Percentiles rank a stretch among this genome's conserved stretches.
phyloP scores from a whole-genome alignment of 2,797 vertebrate genomes.

The Dallia pectoralis region DNA sequence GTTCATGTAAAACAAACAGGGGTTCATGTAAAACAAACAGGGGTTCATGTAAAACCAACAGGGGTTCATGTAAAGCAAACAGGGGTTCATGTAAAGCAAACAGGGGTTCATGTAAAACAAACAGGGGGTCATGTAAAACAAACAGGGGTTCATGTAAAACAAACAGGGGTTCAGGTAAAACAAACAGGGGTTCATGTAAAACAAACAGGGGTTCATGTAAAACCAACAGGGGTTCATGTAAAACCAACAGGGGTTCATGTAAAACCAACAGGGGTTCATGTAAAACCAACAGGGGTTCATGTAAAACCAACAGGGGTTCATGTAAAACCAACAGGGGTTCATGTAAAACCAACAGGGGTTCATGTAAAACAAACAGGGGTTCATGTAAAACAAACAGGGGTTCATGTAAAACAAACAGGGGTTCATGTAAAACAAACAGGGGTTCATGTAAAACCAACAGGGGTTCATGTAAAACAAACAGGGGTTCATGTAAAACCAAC shows the following conservation, averaged over 20 bases:
- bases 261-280: slow-evolving; percentile 19
- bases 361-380: slow-evolving; percentile 21
- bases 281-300: slow-evolving; percentile 21
- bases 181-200: slow-evolving; percentile 19
- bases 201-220: background rate
- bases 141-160: background rate
- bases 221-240: too few species aligned
- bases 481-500: background rate
- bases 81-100: slow-evolving; percentile 22
- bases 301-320: slow-evolving; percentile 19
- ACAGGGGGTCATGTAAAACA: slow-evolving; percentile 16
- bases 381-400: slow-evolving; percentile 21
- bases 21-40: slow-evolving; percentile 3
- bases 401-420: slow-evolving; percentile 20
- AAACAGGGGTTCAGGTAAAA: slow-evolving; percentile 20
- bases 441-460: too few species aligned
- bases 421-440: slow-evolving; percentile 6
- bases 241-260: too few species aligned
- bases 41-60: too few species aligned
- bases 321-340: slow-evolving; percentile 19
- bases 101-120: background rate
- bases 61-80: too few species aligned
- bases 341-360: slow-evolving; percentile 20
- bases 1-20: slow-evolving; percentile 26
- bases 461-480: slow-evolving; percentile 30